Base-by-base conservation (phyloP, 2,888 invertebrate genomes). In the Ypsolopha scabrella region DNA sequence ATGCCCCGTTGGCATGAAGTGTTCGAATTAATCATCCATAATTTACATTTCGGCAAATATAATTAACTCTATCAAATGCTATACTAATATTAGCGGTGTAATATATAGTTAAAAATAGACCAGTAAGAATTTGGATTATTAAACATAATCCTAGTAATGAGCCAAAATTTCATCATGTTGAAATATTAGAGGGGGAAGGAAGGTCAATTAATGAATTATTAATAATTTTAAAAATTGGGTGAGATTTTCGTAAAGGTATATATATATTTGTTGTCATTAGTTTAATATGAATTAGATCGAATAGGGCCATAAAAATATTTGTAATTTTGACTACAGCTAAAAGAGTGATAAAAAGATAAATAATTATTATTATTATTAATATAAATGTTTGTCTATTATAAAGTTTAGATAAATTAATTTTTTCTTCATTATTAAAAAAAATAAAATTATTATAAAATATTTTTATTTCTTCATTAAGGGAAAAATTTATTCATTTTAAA, bases 41-140 rank as follows among this genome's bases (percentile, higher is more conserved):
- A 65, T 91, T 91, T 57, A 92, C 89, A 80, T 93, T 89, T 67
- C 91, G 91, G 36, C 89, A 89, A 78, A 93, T 92, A 70, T 92
- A 91, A 58, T 88, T 85, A 38, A 92, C 81, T 63, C 90, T 91
- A 64, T 87, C 78, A 82, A 92, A 92, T 0, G 92, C 91, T 75
- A 88, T 55, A 60, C 87, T 82, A 67, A 90, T 85, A 77, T 91
- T 87, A 9, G 90, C 86, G 13, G 88, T 87, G 64, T 92, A 92
- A 65, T 92, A 91, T 88, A 92, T 90, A 0, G 92, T 88, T 81
- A 92, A 68, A 70, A 93, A 90, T 68, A 93, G 60, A 44, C 92
- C 92, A 34, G 91, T 89, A 52, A 90, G 55, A 77, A 92, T 90
- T 90, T 93, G 92, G 54, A 88, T 85, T 53, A 88, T 76, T 87